A percentile compares a stretch with the other conserved stretches of the same genome.
Conservation (phyloP, 2,888 invertebrate species). For the Epirrhoe alternata region DNA sequence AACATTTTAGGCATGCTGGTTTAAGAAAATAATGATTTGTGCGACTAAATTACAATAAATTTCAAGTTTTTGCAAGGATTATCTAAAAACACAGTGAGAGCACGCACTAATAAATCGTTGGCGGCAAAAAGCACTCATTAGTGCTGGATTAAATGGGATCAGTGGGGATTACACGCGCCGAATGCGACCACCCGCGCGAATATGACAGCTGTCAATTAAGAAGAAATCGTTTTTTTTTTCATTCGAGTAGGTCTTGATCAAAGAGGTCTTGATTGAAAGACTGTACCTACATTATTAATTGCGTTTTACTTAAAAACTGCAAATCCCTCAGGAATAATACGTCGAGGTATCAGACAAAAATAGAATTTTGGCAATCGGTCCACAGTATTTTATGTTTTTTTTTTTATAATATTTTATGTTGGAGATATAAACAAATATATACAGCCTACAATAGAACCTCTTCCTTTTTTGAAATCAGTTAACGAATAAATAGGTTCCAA, state of each 20-base stretch:
- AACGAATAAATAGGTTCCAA: not conserved
- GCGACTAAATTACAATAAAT: not conserved
- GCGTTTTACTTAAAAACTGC: no score
- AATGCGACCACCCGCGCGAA: slow-evolving; percentile 70
- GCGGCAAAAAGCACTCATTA: slow-evolving; percentile 59
- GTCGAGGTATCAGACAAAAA: no score
- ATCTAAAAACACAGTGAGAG: slow-evolving; percentile 19
- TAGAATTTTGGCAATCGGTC: no score
- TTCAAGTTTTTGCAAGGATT: slow-evolving; percentile 21
- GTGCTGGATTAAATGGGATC: slow-evolving; percentile 66
- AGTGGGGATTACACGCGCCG: slow-evolving; percentile 25
- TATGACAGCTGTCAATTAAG: slow-evolving; percentile 63
- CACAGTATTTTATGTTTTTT: no score
- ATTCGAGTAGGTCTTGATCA: not conserved
- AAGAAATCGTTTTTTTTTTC: slow-evolving; percentile 1
- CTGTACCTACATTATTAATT: no score
- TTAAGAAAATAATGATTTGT: no score
- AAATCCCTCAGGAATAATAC: no score
- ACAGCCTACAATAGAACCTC: no score
- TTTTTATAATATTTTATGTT: no score
- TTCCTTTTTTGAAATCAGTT: not conserved
- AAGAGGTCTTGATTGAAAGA: no score
- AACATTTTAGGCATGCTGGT: no score
- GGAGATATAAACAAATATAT: no score
- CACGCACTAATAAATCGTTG: slow-evolving; percentile 32